Evolutionary conservation across 1,140 invertebrate species (phyloP).

Genomic region (Drosophila lacteicornis): DNA sequence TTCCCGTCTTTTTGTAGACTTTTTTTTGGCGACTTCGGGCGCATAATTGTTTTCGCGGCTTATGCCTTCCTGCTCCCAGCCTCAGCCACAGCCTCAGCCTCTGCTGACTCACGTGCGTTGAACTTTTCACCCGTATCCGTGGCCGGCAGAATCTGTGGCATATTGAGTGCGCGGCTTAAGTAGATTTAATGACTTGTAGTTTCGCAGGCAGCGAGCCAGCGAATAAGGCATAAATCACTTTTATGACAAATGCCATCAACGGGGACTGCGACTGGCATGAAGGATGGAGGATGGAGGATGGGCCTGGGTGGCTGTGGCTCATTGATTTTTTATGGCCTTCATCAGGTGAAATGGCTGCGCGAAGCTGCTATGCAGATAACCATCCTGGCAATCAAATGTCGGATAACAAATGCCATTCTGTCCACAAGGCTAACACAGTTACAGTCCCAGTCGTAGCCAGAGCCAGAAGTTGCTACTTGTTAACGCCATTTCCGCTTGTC

Average conservation of each 20-base stretch:
- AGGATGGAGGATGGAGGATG: constrained; percentile 1
- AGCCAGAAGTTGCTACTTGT: constrained; percentile 66
- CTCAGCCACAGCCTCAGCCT: neutral
- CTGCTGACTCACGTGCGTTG: constrained; percentile 76
- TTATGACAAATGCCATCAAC: constrained; percentile 66
- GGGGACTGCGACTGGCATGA: constrained; percentile 5
- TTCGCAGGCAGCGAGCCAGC: constrained; percentile 29
- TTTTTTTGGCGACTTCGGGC: constrained; percentile 59
- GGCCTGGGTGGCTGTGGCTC: constrained; percentile 6
- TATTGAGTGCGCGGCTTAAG: constrained; percentile 68
- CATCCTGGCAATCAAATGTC: constrained; percentile 68
- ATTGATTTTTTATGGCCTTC: constrained; percentile 56
- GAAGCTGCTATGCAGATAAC: constrained; percentile 35
- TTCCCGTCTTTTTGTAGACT: constrained; percentile 1
- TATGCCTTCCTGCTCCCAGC: constrained; percentile 40
- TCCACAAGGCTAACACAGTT: constrained; percentile 17
- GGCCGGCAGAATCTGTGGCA: constrained; percentile 28
- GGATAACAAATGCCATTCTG: constrained; percentile 56
- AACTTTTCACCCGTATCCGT: constrained; percentile 75
- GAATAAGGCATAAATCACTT: constrained; percentile 67
- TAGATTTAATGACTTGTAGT: constrained; percentile 77
- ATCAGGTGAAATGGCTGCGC: constrained; percentile 32
- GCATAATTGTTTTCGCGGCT: constrained; percentile 69
- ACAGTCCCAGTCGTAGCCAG: constrained; percentile 14
- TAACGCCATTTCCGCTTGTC: constrained; percentile 81